phyloP scores from a whole-genome alignment of 2,888 invertebrate species.

The Callinectes sapidus region DNA sequence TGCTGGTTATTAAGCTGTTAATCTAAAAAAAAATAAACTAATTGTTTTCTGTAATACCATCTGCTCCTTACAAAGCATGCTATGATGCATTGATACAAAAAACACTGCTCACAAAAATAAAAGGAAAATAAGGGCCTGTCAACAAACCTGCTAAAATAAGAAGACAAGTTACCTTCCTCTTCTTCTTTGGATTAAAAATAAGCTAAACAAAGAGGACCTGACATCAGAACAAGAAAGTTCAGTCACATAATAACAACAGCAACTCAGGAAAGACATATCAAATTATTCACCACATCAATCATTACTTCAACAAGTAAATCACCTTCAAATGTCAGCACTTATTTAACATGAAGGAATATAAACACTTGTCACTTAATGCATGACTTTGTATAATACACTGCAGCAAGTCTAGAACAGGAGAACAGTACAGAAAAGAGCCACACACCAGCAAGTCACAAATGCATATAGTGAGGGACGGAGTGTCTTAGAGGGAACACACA shows the following conservation, averaged over 20 bases:
- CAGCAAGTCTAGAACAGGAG: neutral
- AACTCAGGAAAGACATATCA: neutral
- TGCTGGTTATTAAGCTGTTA: neutral
- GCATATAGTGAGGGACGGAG: neutral
- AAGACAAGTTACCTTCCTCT: conserved; percentile 17
- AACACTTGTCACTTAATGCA: neutral
- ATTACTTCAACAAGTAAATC: neutral
- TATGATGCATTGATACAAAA: neutral
- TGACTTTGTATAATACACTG: neutral
- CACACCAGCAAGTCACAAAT: neutral
- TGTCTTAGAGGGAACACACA: neutral
- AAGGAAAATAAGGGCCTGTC: neutral
- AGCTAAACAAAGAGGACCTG: conserved; percentile 10
- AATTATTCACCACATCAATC: neutral
- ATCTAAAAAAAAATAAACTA: neutral
- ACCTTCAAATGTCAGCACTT: neutral
- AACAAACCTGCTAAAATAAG: conserved; percentile 20
- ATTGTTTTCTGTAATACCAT: neutral
- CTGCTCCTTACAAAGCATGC: neutral
- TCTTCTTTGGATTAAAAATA: neutral
- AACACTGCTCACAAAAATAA: neutral
- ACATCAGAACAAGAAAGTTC: neutral
- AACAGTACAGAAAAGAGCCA: neutral
- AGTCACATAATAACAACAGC: neutral
- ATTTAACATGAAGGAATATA: neutral